Evolutionary conservation across 1,140 invertebrate genomes (phyloP).

Genomic region (Pogonognathellus flavescens): DNA sequence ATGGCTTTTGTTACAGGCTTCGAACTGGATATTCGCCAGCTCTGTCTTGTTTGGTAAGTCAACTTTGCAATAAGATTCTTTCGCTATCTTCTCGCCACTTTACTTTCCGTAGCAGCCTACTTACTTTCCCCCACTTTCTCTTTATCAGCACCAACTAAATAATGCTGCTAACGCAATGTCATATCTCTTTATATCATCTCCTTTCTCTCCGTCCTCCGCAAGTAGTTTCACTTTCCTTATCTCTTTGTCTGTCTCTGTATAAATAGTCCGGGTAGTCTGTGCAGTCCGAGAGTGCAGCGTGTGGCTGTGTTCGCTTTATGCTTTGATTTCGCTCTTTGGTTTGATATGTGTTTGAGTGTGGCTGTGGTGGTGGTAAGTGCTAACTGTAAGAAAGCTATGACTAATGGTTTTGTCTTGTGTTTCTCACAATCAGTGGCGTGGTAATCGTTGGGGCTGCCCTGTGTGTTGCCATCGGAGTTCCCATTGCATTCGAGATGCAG

Average conservation of each 20-base stretch:
- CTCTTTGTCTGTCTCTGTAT: not conserved
- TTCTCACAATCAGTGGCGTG: slow-evolving; percentile 61
- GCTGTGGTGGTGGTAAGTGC: not conserved
- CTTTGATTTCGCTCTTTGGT: not conserved
- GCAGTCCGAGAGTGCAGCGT: no score
- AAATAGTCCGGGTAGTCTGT: no score
- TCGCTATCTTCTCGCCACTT: not conserved
- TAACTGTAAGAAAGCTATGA: slow-evolving; percentile 45
- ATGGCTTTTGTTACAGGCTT: slow-evolving; percentile 60
- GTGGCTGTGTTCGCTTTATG: no score
- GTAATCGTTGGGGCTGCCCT: slow-evolving; percentile 65
- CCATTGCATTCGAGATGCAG: slow-evolving; percentile 66
- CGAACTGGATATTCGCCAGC: slow-evolving; percentile 66
- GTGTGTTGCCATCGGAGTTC: slow-evolving; percentile 65
- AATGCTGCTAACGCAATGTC: not conserved
- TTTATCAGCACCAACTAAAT: not conserved
- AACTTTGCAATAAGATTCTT: slow-evolving; percentile 46
- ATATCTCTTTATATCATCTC: no score
- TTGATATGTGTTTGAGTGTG: slow-evolving; percentile 5
- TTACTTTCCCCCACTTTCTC: slow-evolving; percentile 1
- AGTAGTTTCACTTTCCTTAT: slow-evolving; percentile 5
- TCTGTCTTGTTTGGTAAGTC: slow-evolving; percentile 65
- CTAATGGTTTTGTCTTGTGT: slow-evolving; percentile 48
- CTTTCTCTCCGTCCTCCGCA: slow-evolving; percentile 27
- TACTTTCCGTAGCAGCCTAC: not conserved